Conservation (phyloP, 2,888 invertebrate species). For the Hartigia nigra region DNA sequence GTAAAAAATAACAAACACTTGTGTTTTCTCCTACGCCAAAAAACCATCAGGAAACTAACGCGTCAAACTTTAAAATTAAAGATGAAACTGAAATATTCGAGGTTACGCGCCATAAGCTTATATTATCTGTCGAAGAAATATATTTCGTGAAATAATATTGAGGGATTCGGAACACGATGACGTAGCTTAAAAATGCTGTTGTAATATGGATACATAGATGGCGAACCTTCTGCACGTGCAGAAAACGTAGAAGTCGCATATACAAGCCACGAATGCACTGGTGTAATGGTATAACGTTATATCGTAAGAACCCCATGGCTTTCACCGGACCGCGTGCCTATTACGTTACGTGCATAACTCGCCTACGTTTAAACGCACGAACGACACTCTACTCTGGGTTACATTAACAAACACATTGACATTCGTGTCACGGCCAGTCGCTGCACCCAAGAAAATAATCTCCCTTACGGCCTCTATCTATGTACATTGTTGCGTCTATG, state of each 20-base stretch:
- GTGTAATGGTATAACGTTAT: constrained; percentile 46
- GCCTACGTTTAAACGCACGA: constrained; percentile 49
- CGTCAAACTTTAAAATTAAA: neutral
- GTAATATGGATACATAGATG: neutral
- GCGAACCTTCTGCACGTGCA: neutral
- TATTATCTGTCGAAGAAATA: neutral
- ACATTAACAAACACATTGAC: constrained; percentile 40
- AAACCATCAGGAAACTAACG: neutral
- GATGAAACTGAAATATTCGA: neutral
- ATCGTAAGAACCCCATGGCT: constrained; percentile 41
- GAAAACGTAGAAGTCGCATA: constrained; percentile 24
- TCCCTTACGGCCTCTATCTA: constrained; percentile 8
- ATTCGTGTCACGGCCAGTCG: constrained; percentile 61
- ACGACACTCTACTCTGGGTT: constrained; percentile 25
- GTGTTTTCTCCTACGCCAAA: neutral
- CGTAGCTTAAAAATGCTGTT: neutral
- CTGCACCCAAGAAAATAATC: constrained; percentile 48
- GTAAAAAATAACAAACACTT: neutral
- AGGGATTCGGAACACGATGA: neutral
- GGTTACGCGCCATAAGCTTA: neutral
- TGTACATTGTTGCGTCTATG: constrained; percentile 5
- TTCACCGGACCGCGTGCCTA: constrained; percentile 47
- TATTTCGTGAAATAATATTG: neutral
- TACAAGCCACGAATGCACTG: constrained; percentile 3
- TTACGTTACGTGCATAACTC: constrained; percentile 44